Base-by-base conservation (phyloP, 1,140 invertebrate genomes). In the Mercenaria mercenaria region DNA sequence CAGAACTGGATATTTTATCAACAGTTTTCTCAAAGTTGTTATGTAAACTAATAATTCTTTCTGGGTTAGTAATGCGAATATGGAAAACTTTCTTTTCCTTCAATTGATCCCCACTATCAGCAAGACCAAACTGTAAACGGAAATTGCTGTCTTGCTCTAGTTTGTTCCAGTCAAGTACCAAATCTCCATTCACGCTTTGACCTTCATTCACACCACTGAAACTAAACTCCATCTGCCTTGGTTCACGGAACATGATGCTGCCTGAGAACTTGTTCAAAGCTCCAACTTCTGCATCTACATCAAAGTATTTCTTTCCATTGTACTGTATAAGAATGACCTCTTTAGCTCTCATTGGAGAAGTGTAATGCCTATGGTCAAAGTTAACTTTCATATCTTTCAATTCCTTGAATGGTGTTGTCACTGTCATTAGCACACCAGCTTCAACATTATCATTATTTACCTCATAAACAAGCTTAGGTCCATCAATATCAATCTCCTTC, bases 121-220 rank as follows among this genome's bases (percentile, higher is more conserved):
- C 77, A 0, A 86, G 26, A 59, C 83, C 89, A 81, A 90, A 89
- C 29, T 74, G 69, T n/a, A 89, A 77, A 83, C 47, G 85, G 59
- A 94, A 72, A 26, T 92, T 91, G 34, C 91, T 93, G 34, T 91
- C 84, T 1, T 84, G 52, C 4, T 92, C 88, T 23, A 50, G 41
- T 79, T 93, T 93, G 79, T 94, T 85, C 94, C 94, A 95, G 83
- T 95, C 93, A 4, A 93, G 41, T 11, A 69, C 76, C 6, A 93
- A 39, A 20, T 93, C 88, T 2, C 82, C 91, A 50, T 90, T 87
- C 37, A 92, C 91, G 69, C 69, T 85, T 13, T 91, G 67, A 15
- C 52, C 72, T 34, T 74, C 74, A 50, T 92, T 91, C 29, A 82
- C 39, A 74, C 67, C 81, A 67, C 47, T 90, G 39, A 91, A 77